Evolutionary conservation across 92 coral and sea anemone genomes (phyloP).

Genomic region (Nematostella vectensis): DNA sequence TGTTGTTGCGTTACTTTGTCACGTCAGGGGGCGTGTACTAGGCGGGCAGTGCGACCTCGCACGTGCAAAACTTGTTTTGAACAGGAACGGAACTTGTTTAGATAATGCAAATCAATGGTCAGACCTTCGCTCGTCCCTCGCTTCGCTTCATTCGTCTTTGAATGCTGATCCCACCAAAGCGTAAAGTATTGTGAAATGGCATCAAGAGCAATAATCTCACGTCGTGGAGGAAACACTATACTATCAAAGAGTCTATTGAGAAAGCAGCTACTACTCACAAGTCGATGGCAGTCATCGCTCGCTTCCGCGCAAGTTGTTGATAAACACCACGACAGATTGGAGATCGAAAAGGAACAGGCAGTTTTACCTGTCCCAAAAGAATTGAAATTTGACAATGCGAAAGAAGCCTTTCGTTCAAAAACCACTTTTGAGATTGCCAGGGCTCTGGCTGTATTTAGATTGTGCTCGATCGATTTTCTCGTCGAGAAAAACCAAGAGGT

Average conservation of each 20-base stretch:
- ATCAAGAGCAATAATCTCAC: not conserved
- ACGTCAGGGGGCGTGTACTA: too few species aligned
- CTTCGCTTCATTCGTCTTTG: too few species aligned
- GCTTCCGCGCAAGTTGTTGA: not conserved
- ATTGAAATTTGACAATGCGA: conserved; percentile 60
- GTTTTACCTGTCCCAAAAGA: not conserved
- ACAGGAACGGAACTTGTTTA: too few species aligned
- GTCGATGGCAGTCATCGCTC: not conserved
- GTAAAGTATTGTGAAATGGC: too few species aligned
- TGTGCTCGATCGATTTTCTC: conserved; percentile 73
- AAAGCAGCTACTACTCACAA: not conserved
- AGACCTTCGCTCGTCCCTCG: too few species aligned
- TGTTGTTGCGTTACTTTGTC: too few species aligned
- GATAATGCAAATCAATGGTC: too few species aligned
- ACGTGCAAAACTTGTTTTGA: too few species aligned
- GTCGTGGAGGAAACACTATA: not conserved
- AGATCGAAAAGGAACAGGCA: not conserved
- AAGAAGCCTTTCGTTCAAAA: conserved; percentile 71
- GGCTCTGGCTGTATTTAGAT: conserved; percentile 72
- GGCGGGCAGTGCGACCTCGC: too few species aligned
- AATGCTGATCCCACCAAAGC: too few species aligned
- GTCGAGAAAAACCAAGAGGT: conserved; percentile 86
- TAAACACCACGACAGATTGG: not conserved
- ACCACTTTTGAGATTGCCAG: conserved; percentile 83
- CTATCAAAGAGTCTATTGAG: not conserved